These are phyloP conservation scores for Heliornis fulica DNA, from an alignment of 2,113 vertebrate species.

Conservation along the genomic window DNA sequence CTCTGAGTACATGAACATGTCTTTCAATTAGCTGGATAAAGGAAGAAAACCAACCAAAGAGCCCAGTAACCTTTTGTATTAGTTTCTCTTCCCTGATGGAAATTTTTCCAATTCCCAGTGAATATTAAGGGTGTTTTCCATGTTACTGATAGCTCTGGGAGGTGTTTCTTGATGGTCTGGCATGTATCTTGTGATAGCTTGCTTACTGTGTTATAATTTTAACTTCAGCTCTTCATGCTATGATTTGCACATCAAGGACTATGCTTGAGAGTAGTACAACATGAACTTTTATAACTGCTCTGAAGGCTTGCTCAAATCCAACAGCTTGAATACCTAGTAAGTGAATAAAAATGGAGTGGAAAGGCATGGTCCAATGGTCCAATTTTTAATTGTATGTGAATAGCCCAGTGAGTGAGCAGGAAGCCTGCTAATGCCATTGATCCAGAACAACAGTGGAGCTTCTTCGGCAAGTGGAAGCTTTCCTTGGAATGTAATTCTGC, in stretches of 20 bases:
- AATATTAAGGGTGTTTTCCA: background rate
- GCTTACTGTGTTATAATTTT: background rate
- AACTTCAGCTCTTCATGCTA: background rate
- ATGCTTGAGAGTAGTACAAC: background rate
- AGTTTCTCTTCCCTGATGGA: background rate
- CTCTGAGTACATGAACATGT: background rate
- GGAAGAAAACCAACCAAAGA: background rate
- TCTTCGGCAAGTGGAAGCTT: background rate
- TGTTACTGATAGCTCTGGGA: background rate
- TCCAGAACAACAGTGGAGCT: background rate
- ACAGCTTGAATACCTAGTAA: background rate
- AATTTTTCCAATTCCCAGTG: background rate
- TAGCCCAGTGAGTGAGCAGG: background rate
- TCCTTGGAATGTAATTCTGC: background rate
- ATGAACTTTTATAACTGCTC: background rate
- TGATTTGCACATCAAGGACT: background rate
- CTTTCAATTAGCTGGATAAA: background rate
- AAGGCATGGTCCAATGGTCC: background rate
- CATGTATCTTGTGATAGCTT: background rate
- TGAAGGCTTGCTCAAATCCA: background rate
- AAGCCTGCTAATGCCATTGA: background rate
- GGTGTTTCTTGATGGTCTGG: background rate
- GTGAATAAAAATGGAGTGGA: background rate
- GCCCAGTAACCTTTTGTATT: background rate
- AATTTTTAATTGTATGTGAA: background rate